These are phyloP conservation scores for Anableps anableps DNA, from an alignment of 2,797 vertebrate species.

Conservation along the genomic window DNA sequence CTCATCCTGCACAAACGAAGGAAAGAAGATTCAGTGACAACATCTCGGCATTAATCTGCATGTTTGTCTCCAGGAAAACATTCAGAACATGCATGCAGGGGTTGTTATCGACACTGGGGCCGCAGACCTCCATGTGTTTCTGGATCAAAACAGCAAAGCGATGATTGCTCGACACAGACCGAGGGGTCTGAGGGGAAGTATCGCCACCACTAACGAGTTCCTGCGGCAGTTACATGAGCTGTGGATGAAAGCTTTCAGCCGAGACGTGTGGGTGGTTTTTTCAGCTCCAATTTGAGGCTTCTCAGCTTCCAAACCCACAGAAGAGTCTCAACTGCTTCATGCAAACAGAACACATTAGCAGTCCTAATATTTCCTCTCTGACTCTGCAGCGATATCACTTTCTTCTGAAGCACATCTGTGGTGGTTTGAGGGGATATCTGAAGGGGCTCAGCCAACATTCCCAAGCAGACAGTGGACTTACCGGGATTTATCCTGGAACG, in stretches of 20 bases:
- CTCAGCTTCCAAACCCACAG: slow-evolving; percentile 56
- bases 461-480: not conserved
- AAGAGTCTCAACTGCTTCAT: slow-evolving; percentile 15
- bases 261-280: slow-evolving; percentile 44
- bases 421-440: slow-evolving; percentile 30
- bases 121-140: not conserved
- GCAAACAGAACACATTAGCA: slow-evolving; percentile 52
- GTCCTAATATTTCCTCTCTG: slow-evolving; percentile 63
- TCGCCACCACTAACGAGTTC: slow-evolving; percentile 55
- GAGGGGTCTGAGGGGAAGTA: slow-evolving; percentile 44
- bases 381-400: slow-evolving; percentile 34
- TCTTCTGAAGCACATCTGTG: slow-evolving; percentile 42
- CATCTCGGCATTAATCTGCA: not conserved
- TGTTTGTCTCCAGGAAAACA: not conserved
- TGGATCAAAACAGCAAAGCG: not conserved
- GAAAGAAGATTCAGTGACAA: not conserved
- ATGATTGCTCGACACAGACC: slow-evolving; percentile 42
- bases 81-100: slow-evolving; percentile 10
- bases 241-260: slow-evolving; percentile 27
- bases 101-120: not conserved
- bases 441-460: not conserved
- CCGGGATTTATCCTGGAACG: not conserved
- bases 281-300: slow-evolving; percentile 35
- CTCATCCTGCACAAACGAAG: slow-evolving; percentile 73
- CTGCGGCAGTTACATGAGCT: slow-evolving; percentile 37